These are phyloP conservation scores for Panonychus citri DNA, from an alignment of 1,140 invertebrate genomes.

Conservation along the genomic window DNA sequence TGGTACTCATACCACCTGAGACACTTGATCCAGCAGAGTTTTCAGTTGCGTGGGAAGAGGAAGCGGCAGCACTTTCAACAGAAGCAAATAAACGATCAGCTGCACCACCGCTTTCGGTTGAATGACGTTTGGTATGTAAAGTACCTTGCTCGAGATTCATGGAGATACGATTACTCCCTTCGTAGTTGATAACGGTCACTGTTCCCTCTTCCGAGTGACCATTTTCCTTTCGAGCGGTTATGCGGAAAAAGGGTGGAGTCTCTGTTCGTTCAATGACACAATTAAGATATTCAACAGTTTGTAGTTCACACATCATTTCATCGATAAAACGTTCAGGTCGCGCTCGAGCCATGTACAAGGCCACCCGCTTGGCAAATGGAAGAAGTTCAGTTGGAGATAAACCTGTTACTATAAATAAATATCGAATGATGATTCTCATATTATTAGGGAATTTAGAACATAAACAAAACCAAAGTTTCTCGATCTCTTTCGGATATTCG, in stretches of 20 bases:
- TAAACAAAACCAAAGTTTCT: conserved; percentile 80
- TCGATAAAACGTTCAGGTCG: conserved; percentile 73
- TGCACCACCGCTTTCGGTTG: conserved; percentile 52
- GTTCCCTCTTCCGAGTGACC: conserved; percentile 43
- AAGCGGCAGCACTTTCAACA: conserved; percentile 15
- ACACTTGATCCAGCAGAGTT: conserved; percentile 1
- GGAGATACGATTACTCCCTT: conserved; percentile 15
- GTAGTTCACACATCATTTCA: conserved; percentile 81
- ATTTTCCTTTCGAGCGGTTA: conserved; percentile 66
- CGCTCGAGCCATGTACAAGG: conserved; percentile 67
- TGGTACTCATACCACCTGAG: neutral
- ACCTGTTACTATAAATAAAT: conserved; percentile 82
- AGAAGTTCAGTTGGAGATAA: conserved; percentile 80
- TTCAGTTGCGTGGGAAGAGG: conserved; percentile 13
- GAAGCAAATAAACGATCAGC: conserved; percentile 13
- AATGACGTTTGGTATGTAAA: conserved; percentile 84
- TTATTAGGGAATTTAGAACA: conserved; percentile 91
- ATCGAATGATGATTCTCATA: conserved; percentile 87
- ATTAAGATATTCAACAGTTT: conserved; percentile 76
- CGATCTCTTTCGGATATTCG: conserved; percentile 78
- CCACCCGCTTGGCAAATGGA: conserved; percentile 73
- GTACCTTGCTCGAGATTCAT: conserved; percentile 49
- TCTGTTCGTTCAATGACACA: conserved; percentile 84
- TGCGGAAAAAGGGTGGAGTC: conserved; percentile 85
- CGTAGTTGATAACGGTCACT: conserved; percentile 9